Base-by-base conservation (phyloP, 2,888 invertebrate species). In the Alcis repandata region DNA sequence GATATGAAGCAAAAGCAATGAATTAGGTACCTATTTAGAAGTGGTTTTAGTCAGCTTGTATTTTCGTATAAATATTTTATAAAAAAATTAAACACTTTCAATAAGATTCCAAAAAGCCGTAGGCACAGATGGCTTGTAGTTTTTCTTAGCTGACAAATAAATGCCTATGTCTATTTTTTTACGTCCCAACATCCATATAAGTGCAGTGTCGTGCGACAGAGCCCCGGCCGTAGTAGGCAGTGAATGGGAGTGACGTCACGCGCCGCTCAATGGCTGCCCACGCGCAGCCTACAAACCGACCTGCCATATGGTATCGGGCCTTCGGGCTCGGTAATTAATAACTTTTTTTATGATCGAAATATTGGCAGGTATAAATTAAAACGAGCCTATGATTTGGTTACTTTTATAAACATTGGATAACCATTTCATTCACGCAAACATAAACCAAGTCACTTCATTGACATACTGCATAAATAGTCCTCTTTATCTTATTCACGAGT, bases 161-260 rank as follows among this genome's bases (percentile, higher is more conserved):
- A 43, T 33, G 54, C 13, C 33, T 32, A 6, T 3, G 32, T 13
- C 57, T 57, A 27, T 49, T 59, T 59, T 58, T 41, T 22, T 13
- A n/a, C 40, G 45, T 22, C 45, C 38, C 33, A 27, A 43, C 33
- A 36, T 22, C 64, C 59, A 64, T 59, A 64, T 59, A 64, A 56
- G 64, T 56, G 59, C 64, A 57, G 65, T 61, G 60, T 58, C 67
- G 69, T 59, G 67, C 54, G 64, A 64, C 63, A 41, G 63, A 60
- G 66, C 67, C 59, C 45, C 0, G 38, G 64, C 78, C 78, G 65
- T 75, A 78, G 78, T 74, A 72, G 81, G 77, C 68, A 60, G 81
- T 85, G 89, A 88, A 88, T 87, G 86, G 83, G 53, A 11, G 53
- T 88, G 88, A 88, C 89, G 88, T 89, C 87, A 87, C 72, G 33